Base-by-base conservation (phyloP, 2,797 vertebrate species). In the Anolis apletophallus region DNA sequence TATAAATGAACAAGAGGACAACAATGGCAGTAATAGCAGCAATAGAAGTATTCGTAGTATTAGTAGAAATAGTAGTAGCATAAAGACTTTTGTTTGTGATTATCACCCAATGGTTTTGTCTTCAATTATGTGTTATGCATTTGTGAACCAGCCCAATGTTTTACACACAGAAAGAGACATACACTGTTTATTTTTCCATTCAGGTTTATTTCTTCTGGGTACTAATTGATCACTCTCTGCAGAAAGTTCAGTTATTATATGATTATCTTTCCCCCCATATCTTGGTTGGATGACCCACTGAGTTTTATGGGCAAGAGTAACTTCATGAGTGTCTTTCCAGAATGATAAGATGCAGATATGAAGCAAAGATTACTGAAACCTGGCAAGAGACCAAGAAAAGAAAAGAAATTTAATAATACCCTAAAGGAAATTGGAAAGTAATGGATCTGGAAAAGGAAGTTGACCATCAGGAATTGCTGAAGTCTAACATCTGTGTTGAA, bases 341-440 rank as follows among this genome's bases (percentile, higher is more conserved):
- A n/a, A n/a, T n/a, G 32, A 0, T 59, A 12, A 5, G 3, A 50
- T 67, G 26, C 26, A 67, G 61, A 64, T 80, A 46, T 67, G 36
- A 80, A 80, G 12, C 21, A 13, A 80, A 9, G 40, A 46, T 23
- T 80, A 21, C 17, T 67, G 32, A 16, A 80, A 80, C 26, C 79
- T 80, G 19, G 59, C 16, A 80, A 50, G 12, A 80, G 8, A 50
- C 26, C 36, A 80, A 61, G 46, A 80, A 40, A 29, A 29, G 12
- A 29, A 61, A 61, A 54, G 26, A 64, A 64, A 80, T 7, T 19
- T 71, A 11, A 72, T 72, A 36, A 72, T 40, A 8, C 6, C 36
- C 2, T n/a, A 67, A 79, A 80, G 46, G 59, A 80, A 80, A 80
- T 67, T 67, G 50, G 61, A 23, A 40, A 40, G 36, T 80, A 80